Evolutionary conservation across 2,888 invertebrate species (phyloP).

Genomic region (Diarsia rubi): DNA sequence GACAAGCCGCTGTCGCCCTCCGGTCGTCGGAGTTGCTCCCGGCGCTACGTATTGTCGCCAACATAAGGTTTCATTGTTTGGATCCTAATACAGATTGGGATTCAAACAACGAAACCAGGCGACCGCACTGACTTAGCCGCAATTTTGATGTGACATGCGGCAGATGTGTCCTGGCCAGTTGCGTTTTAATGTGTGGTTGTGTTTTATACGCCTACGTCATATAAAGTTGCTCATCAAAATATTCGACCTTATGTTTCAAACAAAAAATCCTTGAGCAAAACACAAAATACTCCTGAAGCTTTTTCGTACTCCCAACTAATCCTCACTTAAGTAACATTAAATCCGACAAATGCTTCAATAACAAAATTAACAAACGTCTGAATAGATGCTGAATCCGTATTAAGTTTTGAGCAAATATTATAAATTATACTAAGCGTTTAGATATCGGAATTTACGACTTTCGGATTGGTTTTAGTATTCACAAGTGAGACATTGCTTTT

Average conservation of each 20-base stretch:
- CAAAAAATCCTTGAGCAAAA: slow-evolving; percentile 42
- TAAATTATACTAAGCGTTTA: slow-evolving; percentile 71
- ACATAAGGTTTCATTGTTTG: too few species aligned
- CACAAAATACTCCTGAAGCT: slow-evolving; percentile 42
- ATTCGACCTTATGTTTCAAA: slow-evolving; percentile 35
- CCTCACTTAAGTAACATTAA: slow-evolving; percentile 62
- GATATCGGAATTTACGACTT: slow-evolving; percentile 67
- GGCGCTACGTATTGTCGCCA: too few species aligned
- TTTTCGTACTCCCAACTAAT: slow-evolving; percentile 52
- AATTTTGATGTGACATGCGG: too few species aligned
- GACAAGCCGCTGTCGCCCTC: too few species aligned
- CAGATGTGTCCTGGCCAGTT: too few species aligned
- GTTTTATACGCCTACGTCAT: too few species aligned
- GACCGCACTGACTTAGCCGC: too few species aligned
- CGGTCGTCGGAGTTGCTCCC: too few species aligned
- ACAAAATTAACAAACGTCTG: slow-evolving; percentile 75
- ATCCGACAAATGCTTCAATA: slow-evolving; percentile 74
- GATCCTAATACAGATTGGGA: too few species aligned
- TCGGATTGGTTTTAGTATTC: slow-evolving; percentile 62
- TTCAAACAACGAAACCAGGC: too few species aligned
- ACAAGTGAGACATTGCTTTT: slow-evolving; percentile 65
- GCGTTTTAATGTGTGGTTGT: too few species aligned
- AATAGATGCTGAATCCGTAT: slow-evolving; percentile 64
- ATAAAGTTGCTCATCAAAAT: slow-evolving; percentile 16
- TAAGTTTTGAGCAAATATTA: slow-evolving; percentile 70